Conservation (phyloP, 2,888 invertebrate genomes). For the Celastrina argiolus region DNA sequence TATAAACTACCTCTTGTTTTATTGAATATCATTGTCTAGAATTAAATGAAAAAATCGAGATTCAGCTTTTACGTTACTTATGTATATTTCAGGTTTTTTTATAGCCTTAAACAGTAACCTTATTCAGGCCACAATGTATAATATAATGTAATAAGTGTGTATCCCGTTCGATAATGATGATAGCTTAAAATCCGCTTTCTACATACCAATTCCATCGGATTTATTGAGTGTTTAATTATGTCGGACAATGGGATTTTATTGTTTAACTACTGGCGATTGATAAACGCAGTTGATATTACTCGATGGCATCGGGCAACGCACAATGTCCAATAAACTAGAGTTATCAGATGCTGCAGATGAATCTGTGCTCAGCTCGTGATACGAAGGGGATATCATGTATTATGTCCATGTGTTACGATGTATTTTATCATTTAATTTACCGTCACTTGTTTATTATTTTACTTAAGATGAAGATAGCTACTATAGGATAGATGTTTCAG, state of each 20-base stretch:
- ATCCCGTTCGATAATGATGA: background rate
- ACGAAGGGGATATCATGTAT: conserved; percentile 28
- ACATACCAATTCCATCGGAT: conserved; percentile 48
- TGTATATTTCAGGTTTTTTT: no score
- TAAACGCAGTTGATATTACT: conserved; percentile 51
- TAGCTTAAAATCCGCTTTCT: background rate
- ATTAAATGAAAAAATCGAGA: no score
- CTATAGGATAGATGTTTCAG: no score
- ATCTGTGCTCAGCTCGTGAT: conserved; percentile 54
- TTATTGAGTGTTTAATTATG: conserved; percentile 65
- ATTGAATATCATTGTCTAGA: no score
- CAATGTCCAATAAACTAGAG: conserved; percentile 73
- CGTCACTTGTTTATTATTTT: no score
- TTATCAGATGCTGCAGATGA: conserved; percentile 70
- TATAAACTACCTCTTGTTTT: no score
- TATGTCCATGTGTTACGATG: background rate
- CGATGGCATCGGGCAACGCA: conserved; percentile 63
- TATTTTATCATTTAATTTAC: conserved; percentile 7
- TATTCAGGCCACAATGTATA: no score
- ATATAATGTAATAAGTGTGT: no score
- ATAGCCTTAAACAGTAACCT: no score
- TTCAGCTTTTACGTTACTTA: no score
- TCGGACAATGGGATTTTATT: conserved; percentile 39
- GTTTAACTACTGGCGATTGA: conserved; percentile 45
- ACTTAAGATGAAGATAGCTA: no score